Conservation (phyloP, 2,888 invertebrate species). For the Alitta virens region DNA sequence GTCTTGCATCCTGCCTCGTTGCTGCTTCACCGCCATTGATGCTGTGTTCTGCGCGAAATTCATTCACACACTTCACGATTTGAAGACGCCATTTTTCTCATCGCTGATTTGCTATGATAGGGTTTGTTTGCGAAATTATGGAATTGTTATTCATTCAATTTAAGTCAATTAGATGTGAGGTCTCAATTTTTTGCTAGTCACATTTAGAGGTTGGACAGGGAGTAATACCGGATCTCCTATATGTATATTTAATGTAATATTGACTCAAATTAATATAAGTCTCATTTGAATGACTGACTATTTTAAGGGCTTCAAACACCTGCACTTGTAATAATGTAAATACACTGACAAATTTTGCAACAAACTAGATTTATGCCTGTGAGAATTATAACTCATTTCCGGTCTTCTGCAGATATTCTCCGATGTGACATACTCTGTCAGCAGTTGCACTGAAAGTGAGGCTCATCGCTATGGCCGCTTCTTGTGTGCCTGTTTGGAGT, state of each 20-base stretch:
- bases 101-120: constrained; percentile 95
- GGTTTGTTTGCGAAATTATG: constrained; percentile 62
- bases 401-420: constrained; percentile 77
- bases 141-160: neutral
- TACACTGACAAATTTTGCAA: neutral
- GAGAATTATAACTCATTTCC: too few relatives aligned
- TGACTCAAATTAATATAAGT: too few relatives aligned
- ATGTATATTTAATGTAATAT: too few relatives aligned
- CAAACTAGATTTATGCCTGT: neutral
- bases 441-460: constrained; percentile 97
- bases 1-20: constrained; percentile 93
- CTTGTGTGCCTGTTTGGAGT: constrained; percentile 86
- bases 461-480: constrained; percentile 93
- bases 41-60: constrained; percentile 97
- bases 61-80: constrained; percentile 89
- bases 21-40: constrained; percentile 93
- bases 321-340: neutral
- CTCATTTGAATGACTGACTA: too few relatives aligned
- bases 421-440: constrained; percentile 95
- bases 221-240: too few relatives aligned
- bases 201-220: too few relatives aligned
- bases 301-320: too few relatives aligned
- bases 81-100: constrained; percentile 95
- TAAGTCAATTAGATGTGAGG: neutral
- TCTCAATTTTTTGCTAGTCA: too few relatives aligned